phyloP scores from a whole-genome alignment of 2,888 invertebrate genomes.

The Polydrusus cervinus region DNA sequence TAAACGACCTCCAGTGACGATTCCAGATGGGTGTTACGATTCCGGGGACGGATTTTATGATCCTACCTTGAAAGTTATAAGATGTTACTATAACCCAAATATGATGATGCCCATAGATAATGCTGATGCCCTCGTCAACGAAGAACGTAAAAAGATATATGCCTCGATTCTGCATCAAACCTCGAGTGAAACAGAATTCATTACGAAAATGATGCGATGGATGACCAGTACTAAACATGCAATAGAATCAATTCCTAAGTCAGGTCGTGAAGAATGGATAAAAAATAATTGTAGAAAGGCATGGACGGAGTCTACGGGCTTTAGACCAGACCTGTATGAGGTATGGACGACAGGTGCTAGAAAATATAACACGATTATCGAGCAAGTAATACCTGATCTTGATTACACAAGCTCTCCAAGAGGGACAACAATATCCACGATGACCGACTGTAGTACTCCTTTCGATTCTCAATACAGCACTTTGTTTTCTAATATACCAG shows the following conservation, averaged over 20 bases:
- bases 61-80: slow-evolving; percentile 11
- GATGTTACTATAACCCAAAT: neutral
- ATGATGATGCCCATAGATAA: neutral
- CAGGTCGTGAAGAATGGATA: slow-evolving; percentile 78
- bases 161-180: neutral
- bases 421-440: neutral
- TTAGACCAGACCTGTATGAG: slow-evolving; percentile 73
- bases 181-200: neutral
- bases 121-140: neutral
- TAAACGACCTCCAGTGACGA: slow-evolving; percentile 13
- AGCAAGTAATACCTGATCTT: neutral
- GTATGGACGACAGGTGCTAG: slow-evolving; percentile 67
- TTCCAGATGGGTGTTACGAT: slow-evolving; percentile 55
- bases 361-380: neutral
- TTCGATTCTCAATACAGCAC: too few relatives aligned
- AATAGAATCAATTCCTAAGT: neutral
- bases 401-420: neutral
- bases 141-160: neutral
- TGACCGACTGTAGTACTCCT: too few relatives aligned
- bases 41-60: slow-evolving; percentile 37
- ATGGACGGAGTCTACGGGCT: slow-evolving; percentile 74
- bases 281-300: slow-evolving; percentile 77
- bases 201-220: neutral
- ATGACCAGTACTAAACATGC: too few relatives aligned
- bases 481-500: too few relatives aligned